phyloP scores from a whole-genome alignment of 2,888 invertebrate genomes.

The Copidosoma aretas region DNA sequence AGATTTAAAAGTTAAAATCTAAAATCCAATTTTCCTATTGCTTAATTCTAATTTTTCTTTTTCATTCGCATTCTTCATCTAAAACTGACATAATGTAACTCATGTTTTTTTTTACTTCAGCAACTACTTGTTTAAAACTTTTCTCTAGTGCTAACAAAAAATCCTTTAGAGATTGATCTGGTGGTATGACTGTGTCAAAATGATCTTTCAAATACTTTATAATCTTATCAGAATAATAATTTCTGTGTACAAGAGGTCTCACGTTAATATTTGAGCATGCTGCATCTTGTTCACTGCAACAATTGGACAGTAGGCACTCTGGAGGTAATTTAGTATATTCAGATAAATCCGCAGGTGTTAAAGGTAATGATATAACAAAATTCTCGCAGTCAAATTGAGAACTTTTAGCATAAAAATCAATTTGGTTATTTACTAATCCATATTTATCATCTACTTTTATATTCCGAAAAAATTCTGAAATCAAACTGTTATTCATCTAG shows the following conservation, averaged over 20 bases:
- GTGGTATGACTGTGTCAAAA: constrained; percentile 29
- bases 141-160: constrained; percentile 28
- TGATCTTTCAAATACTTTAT: constrained; percentile 11
- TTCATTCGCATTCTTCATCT: constrained; percentile 5
- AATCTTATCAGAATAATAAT: constrained; percentile 25
- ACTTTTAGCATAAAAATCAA: too few species aligned
- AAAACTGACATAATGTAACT: constrained; percentile 15
- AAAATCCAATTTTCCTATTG: too few species aligned
- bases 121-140: constrained; percentile 14
- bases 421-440: too few species aligned
- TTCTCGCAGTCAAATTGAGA: neutral
- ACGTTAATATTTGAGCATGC: constrained; percentile 25
- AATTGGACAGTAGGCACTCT: constrained; percentile 32
- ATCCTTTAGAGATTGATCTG: constrained; percentile 15
- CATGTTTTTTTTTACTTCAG: constrained; percentile 14
- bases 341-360: constrained; percentile 7
- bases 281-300: constrained; percentile 38
- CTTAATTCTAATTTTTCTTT: too few species aligned
- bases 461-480: too few species aligned
- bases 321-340: constrained; percentile 12
- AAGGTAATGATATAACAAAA: constrained; percentile 9
- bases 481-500: too few species aligned
- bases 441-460: too few species aligned
- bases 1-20: too few species aligned
- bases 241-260: constrained; percentile 19